A percentile compares a stretch with the other conserved stretches of the same genome.
Conservation (phyloP, 2,888 invertebrate genomes). For the Cryptosula pallasiana region DNA sequence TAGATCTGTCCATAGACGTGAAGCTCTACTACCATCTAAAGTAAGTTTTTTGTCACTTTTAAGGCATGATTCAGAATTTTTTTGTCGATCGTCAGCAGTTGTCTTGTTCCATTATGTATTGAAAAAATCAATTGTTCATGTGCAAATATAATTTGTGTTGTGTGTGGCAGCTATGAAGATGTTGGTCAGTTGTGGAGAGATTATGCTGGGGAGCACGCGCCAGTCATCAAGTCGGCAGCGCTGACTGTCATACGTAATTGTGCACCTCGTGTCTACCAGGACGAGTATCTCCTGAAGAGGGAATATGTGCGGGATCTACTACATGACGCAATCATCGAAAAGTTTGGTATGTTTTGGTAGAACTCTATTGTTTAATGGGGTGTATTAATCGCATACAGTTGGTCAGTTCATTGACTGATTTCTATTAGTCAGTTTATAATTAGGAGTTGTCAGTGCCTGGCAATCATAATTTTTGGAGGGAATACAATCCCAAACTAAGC, state of each 20-base stretch:
- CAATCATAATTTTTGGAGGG: too few species aligned
- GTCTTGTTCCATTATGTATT: too few species aligned
- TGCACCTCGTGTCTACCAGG: neutral
- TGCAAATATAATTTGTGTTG: too few species aligned
- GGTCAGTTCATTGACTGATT: too few species aligned
- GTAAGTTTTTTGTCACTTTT: too few species aligned
- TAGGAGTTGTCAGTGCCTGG: too few species aligned
- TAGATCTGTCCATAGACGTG: constrained; percentile 3
- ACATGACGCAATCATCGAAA: neutral
- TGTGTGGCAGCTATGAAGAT: neutral
- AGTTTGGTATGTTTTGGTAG: neutral
- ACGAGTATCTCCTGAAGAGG: constrained; percentile 4
- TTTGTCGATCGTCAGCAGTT: too few species aligned
- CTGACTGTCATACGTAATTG: constrained; percentile 1
- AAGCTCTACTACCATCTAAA: neutral
- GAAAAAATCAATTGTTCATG: too few species aligned
- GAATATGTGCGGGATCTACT: constrained; percentile 1
- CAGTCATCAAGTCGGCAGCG: neutral
- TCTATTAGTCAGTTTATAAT: too few species aligned
- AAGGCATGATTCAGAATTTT: too few species aligned
- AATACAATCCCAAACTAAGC: too few species aligned
- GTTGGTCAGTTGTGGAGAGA: constrained; percentile 2
- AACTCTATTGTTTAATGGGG: neutral
- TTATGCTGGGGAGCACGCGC: neutral
- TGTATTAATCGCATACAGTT: too few species aligned